Evolutionary conservation across 1,140 invertebrate species (phyloP), one percentile per base, ranked within the genome.

Genomic region (Nasonia giraulti): DNA sequence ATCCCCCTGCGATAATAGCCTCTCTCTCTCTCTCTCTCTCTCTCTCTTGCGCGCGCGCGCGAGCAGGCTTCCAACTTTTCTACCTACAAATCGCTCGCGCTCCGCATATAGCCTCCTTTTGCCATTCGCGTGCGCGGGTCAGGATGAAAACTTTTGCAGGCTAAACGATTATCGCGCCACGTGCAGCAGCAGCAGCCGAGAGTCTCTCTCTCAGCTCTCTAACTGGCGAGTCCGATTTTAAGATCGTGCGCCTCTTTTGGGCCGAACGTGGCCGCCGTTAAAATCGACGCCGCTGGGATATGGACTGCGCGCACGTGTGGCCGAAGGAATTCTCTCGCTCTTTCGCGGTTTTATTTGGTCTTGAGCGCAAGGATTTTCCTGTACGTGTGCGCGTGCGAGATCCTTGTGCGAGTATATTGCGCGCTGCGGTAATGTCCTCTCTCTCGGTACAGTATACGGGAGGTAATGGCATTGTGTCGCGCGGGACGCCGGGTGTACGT

Each of bases 1-100:
- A 83, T 78, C 82, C 82, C 55, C 81, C 50, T 33, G 75, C 82
- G 82, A 83, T 83, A 83, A 71, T 55, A 27, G 55, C 33, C 74
- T 44, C 55, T 23, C 50, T 50, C 66, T 75, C 47, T 66, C 31
- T 66, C 33, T 33, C 33, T 33, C 33, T 33, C 33, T 33, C 27
- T 27, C 23, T 27, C 23, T 27, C n/a, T n/a, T 27, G 23, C 0
- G 33, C 2, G 33, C 68, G 5, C 27, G 27, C 8, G 68, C 55
- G 55, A 17, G 33, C 62, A 69, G 27, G 76, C 76, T 66, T 78
- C n/a, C 76, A 55, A 12, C 66, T 44, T 77, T 83, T 55, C 55
- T 80, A 20, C 81, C 74, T 76, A 77, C 74, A 83, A 83, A 83
- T 83, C 74, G 81, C 47, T 76, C 68, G 68, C 68, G 23, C 31